phyloP scores from a whole-genome alignment of 2,797 vertebrate genomes.

The Lycodopsis pacificus region DNA sequence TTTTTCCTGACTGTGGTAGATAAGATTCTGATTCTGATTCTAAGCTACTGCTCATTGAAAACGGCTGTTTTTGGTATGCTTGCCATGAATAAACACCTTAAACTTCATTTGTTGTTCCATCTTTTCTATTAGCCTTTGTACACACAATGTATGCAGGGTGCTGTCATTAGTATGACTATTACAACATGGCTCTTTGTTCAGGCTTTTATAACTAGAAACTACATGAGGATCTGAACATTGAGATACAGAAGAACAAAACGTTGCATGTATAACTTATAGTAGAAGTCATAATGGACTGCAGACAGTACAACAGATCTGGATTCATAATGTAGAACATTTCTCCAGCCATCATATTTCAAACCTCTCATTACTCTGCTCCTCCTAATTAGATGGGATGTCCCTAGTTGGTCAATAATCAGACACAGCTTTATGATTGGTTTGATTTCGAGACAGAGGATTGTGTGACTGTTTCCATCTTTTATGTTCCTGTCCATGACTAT shows the following conservation, averaged over 20 bases:
- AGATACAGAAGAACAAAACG: neutral
- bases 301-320: neutral
- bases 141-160: neutral
- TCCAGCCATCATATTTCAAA: neutral
- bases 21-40: neutral
- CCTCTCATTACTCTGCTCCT: neutral
- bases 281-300: neutral
- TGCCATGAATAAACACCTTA: constrained; percentile 63
- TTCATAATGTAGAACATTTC: neutral
- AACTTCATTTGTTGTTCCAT: constrained; percentile 7
- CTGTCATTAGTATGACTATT: neutral
- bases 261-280: neutral
- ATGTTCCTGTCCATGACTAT: neutral
- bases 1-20: constrained; percentile 54
- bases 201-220: neutral
- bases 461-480: neutral
- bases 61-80: constrained; percentile 58
- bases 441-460: neutral
- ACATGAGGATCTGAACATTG: neutral
- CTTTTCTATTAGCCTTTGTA: neutral
- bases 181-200: neutral
- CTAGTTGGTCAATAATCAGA: constrained; percentile 3
- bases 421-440: neutral
- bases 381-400: neutral
- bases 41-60: constrained; percentile 43